Conservation (phyloP, 2,113 vertebrate genomes). For the Burhinus bistriatus region DNA sequence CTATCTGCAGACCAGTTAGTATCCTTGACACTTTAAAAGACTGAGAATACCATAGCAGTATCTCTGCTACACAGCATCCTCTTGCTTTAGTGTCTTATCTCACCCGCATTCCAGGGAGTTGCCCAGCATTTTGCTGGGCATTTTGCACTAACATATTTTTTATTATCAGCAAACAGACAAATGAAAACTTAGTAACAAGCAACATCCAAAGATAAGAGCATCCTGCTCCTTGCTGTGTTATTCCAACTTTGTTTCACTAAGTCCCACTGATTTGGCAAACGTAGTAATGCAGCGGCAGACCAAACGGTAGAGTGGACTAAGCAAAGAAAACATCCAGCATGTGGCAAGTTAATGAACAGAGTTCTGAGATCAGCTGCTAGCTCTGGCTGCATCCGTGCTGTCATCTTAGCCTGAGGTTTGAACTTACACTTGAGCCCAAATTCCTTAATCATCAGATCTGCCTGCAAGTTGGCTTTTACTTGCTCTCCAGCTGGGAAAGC, state of each 20-base stretch:
- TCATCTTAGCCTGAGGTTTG: background rate
- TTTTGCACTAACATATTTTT: background rate
- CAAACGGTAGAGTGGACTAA: background rate
- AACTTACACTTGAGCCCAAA: background rate
- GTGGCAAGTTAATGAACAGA: background rate
- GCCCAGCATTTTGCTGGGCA: background rate
- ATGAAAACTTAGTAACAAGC: background rate
- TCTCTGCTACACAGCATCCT: background rate
- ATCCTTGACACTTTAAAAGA: background rate
- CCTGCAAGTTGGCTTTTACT: background rate
- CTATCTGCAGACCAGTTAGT: background rate
- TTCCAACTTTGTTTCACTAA: background rate
- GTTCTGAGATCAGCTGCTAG: background rate
- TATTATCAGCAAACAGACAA: background rate
- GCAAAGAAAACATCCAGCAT: background rate
- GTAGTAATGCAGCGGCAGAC: background rate
- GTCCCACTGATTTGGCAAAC: background rate
- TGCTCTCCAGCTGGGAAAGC: background rate
- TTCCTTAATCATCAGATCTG: background rate
- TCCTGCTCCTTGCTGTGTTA: background rate
- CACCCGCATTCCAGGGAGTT: background rate
- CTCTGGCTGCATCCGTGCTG: background rate
- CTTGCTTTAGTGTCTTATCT: background rate
- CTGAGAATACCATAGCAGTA: background rate
- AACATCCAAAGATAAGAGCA: background rate